Conservation (phyloP, 2,113 vertebrate species). For the Channa argus region DNA sequence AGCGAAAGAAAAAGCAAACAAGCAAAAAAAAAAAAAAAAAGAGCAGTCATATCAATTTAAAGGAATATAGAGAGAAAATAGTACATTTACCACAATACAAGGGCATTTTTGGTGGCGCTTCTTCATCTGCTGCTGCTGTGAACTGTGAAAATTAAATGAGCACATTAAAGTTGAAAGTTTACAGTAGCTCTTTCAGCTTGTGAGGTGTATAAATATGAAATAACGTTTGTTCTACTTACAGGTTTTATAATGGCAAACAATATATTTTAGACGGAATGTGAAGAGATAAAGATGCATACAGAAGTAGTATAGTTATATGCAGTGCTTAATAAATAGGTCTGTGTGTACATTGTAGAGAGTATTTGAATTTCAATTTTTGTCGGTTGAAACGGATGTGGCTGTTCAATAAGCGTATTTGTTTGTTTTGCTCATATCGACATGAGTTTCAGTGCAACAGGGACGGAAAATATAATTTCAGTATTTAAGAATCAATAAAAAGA, state of each 20-base stretch:
- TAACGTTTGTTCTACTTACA: conserved; percentile 2
- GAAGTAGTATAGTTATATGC: conserved; percentile 8
- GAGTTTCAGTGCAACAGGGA: too few relatives aligned
- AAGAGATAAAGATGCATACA: neutral
- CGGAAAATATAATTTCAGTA: too few relatives aligned
- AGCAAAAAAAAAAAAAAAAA: neutral
- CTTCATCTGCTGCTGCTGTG: conserved; percentile 9
- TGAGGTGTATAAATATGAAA: conserved; percentile 32
- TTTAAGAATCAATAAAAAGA: too few relatives aligned
- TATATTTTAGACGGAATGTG: conserved; percentile 14
- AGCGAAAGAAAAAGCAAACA: neutral
- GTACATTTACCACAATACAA: conserved; percentile 34
- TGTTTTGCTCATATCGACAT: too few relatives aligned
- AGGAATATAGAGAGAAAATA: neutral
- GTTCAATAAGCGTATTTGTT: too few relatives aligned
- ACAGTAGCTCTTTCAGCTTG: conserved; percentile 10
- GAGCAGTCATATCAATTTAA: conserved; percentile 22
- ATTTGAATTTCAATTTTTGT: too few relatives aligned
- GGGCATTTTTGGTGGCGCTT: conserved; percentile 13
- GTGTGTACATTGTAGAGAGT: too few relatives aligned
- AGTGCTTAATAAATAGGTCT: neutral
- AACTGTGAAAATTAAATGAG: conserved; percentile 47
- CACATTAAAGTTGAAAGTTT: conserved; percentile 37
- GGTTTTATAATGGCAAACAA: conserved; percentile 23
- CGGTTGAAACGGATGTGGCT: too few relatives aligned